A percentile compares a stretch with the other conserved stretches of the same genome.
These are phyloP conservation scores for Motacilla tschutschensis DNA, from an alignment of 2,113 vertebrate species.

Conservation along the genomic window DNA sequence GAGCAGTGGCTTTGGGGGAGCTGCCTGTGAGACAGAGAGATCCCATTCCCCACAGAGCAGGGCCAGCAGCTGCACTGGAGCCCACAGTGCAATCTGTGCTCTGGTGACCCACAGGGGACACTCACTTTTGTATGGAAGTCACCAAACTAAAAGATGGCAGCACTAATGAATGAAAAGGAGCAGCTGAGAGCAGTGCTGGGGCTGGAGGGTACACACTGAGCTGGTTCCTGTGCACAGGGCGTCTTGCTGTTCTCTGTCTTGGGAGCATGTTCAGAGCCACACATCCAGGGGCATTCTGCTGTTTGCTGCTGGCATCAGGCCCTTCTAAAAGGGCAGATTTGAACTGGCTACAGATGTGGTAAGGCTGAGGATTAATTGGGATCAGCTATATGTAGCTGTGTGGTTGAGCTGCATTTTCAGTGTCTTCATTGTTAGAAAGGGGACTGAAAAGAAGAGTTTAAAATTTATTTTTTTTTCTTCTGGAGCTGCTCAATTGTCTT, in stretches of 20 bases:
- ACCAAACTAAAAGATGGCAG: neutral
- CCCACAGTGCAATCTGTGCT: neutral
- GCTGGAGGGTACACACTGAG: neutral
- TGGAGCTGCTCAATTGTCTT: neutral
- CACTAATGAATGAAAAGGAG: neutral
- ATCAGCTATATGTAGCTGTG: neutral
- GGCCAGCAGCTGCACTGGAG: neutral
- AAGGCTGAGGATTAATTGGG: neutral
- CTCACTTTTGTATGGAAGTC: neutral
- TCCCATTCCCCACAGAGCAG: rapidly evolving
- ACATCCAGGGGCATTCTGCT: neutral
- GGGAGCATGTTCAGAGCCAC: neutral
- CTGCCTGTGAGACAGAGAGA: neutral
- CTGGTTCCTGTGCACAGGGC: neutral
- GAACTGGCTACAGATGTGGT: neutral
- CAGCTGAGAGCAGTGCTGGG: neutral
- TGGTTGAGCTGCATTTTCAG: neutral
- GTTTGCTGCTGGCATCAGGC: neutral
- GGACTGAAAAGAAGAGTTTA: neutral
- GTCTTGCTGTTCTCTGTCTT: neutral
- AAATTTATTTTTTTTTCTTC: neutral
- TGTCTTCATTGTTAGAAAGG: neutral
- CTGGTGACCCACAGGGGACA: neutral
- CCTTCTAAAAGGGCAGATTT: neutral
- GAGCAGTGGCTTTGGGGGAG: neutral